phyloP scores from a whole-genome alignment of 2,888 invertebrate genomes.

The Conistra vaccinii region DNA sequence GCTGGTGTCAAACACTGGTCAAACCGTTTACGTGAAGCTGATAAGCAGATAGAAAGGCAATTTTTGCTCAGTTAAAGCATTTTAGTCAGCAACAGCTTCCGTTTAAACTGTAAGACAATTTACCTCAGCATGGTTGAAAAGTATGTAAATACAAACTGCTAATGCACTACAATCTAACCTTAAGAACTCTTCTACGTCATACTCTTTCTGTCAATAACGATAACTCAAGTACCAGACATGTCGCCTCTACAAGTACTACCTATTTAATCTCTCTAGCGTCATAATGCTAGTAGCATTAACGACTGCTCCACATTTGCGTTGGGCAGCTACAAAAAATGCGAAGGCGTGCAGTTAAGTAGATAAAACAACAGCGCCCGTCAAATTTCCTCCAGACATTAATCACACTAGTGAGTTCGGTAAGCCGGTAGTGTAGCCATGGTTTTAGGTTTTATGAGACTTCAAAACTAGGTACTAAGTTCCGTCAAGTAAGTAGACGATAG shows the following conservation, averaged over 20 bases:
- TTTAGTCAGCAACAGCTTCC: too few relatives aligned
- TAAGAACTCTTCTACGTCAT: neutral
- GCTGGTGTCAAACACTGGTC: too few relatives aligned
- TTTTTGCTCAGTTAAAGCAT: too few relatives aligned
- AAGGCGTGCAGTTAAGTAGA: slow-evolving; percentile 90
- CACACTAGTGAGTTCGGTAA: slow-evolving; percentile 88
- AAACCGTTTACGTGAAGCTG: too few relatives aligned
- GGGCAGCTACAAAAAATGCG: slow-evolving; percentile 80
- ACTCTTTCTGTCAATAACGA: slow-evolving; percentile 5
- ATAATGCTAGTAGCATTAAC: slow-evolving; percentile 86
- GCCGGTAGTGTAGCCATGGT: slow-evolving; percentile 75
- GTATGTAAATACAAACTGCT: neutral
- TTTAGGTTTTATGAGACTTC: slow-evolving; percentile 41
- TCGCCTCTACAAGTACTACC: slow-evolving; percentile 55
- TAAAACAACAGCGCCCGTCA: slow-evolving; percentile 90
- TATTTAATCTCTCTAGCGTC: slow-evolving; percentile 66
- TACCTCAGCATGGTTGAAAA: neutral
- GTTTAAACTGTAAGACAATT: too few relatives aligned
- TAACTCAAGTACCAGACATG: slow-evolving; percentile 20
- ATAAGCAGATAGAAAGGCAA: too few relatives aligned
- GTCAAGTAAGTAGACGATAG: neutral
- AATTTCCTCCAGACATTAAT: slow-evolving; percentile 90
- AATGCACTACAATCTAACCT: neutral
- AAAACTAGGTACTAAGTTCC: neutral
- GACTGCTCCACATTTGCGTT: slow-evolving; percentile 85